Base-by-base conservation (phyloP, 1,140 invertebrate species). In the Caerostris extrusa region DNA sequence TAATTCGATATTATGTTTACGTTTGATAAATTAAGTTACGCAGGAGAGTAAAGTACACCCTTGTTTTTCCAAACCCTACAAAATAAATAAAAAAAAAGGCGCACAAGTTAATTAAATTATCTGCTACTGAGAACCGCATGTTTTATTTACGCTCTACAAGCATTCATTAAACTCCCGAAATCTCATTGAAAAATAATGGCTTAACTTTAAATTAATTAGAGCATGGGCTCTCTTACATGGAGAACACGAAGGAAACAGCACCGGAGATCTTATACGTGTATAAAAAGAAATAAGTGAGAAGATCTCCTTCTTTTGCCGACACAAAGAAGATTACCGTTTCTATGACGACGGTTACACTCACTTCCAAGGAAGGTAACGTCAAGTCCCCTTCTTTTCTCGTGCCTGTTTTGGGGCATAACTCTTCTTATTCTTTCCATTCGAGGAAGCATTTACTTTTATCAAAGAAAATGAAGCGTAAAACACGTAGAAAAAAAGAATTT, bases 381-480 rank as follows among this genome's bases (percentile, higher is more conserved):
- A 56, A 58, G 55, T 58, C 82, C 86, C 60, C n/a, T n/a, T 64
- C 86, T n/a, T 50, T 64, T 12, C 56, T 64, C 56, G 3, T 82
- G 17, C 90, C 56, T 87, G 61, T 87, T 93, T 87, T 69, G 55
- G 85, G n/a, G 64, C 83, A 87, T 71, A 67, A 60, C 91, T 86
- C 83, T 77, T 71, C 91, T 93, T 71, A 87, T 93, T 93, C 67
- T 34, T 87, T 91, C 90, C 90, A 91, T 91, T 91, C 60, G 55
- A 64, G 1, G 90, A 87, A 71, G 82, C 82, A 77, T 93, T 87
- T 87, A 71, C 83, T 93, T 93, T 93, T 93, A 93, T 93, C 91
- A 93, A 86, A 87, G 91, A 87, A 93, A 93, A 93, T 93, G 91
- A 93, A 93, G 91, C 91, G 91, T 56, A 87, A 93, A 83, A 71